Evolutionary conservation across 1,140 invertebrate species (phyloP).

Genomic region (Steinernema khuongi): DNA sequence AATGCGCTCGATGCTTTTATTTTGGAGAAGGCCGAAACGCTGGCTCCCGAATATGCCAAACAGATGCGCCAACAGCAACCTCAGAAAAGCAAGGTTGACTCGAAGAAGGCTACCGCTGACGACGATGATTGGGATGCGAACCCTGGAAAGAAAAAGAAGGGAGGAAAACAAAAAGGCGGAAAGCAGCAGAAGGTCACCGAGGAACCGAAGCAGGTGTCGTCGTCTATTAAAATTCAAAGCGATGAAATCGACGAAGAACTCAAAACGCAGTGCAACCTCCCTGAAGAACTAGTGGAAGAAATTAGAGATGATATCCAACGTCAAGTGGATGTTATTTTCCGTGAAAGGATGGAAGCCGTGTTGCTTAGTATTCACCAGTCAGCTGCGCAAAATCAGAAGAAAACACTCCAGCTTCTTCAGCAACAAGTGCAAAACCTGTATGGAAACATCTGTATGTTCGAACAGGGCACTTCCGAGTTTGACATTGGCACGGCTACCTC

Average conservation of each 20-base stretch:
- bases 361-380: neutral
- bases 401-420: neutral
- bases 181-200: neutral
- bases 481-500: neutral
- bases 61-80: neutral
- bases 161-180: conserved; percentile 1
- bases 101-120: neutral
- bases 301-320: neutral
- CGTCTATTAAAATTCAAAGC: neutral
- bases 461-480: neutral
- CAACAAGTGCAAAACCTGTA: neutral
- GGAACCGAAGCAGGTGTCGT: neutral
- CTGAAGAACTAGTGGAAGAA: neutral
- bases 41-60: neutral
- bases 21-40: neutral
- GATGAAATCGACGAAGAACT: neutral
- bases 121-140: neutral
- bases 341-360: neutral
- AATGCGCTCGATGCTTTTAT: neutral
- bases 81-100: neutral
- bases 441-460: neutral
- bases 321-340: neutral
- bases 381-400: neutral
- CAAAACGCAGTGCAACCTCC: neutral
- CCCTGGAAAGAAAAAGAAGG: conserved; percentile 4